Conservation (phyloP, 2,888 invertebrate species). For the Melanargia galathea region DNA sequence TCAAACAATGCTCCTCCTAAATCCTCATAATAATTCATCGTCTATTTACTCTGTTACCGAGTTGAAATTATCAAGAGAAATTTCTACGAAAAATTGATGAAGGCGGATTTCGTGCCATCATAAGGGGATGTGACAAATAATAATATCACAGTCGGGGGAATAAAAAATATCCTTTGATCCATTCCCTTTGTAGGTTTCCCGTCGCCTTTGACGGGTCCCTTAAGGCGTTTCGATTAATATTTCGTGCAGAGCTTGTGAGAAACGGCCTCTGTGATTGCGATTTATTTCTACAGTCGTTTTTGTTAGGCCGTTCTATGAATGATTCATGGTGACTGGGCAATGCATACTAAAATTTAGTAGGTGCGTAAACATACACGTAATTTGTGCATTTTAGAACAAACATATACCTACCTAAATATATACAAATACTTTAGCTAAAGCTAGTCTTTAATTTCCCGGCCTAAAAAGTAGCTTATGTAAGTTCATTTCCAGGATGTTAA, state of each 20-base stretch:
- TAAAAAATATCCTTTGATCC: constrained; percentile 12
- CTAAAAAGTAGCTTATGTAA: no score
- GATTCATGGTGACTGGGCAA: background rate
- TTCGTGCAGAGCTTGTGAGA: background rate
- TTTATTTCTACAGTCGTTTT: background rate
- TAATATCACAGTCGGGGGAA: background rate
- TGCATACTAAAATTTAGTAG: no score
- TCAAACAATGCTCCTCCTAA: background rate
- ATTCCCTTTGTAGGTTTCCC: constrained; percentile 9
- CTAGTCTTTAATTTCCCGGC: no score
- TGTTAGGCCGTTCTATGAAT: background rate
- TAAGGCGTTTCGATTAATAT: constrained; percentile 15
- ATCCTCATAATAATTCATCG: constrained; percentile 3
- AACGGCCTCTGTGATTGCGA: background rate
- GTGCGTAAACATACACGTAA: no score
- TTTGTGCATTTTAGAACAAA: no score
- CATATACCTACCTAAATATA: no score
- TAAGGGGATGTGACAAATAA: constrained; percentile 7
- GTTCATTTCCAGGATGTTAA: no score
- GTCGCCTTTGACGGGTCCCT: constrained; percentile 15
- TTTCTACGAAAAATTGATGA: background rate
- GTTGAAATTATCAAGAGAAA: background rate
- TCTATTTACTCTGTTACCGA: constrained; percentile 8
- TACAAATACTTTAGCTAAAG: no score
- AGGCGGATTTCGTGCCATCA: constrained; percentile 3